Percentiles rank a stretch among this genome's conserved stretches.
These are phyloP conservation scores for Pinna nobilis DNA, from an alignment of 1,140 invertebrate genomes.

Conservation along the genomic window DNA sequence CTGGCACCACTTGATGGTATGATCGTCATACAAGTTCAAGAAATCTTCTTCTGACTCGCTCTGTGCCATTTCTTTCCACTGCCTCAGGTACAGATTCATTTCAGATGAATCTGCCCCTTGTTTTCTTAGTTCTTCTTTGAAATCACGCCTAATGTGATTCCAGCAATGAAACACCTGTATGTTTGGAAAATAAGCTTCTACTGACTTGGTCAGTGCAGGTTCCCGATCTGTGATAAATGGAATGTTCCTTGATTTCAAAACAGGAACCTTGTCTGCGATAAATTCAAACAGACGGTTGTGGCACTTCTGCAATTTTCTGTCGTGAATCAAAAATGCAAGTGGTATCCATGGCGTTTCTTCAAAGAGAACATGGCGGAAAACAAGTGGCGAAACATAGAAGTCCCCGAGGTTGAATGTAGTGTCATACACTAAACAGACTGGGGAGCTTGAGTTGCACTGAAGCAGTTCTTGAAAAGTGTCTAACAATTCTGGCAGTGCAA, in stretches of 20 bases:
- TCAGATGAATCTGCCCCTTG: neutral
- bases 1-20: neutral
- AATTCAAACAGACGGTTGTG: neutral
- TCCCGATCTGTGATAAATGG: constrained; percentile 7
- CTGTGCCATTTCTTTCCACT: neutral
- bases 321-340: constrained; percentile 25
- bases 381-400: constrained; percentile 31
- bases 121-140: constrained; percentile 3
- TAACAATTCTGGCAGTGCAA: constrained; percentile 36
- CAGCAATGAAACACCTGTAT: constrained; percentile 5
- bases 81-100: neutral
- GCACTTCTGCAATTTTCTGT: constrained; percentile 27
- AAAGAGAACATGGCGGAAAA: constrained; percentile 27
- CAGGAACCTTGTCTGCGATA: constrained; percentile 5
- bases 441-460: constrained; percentile 5
- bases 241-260: neutral
- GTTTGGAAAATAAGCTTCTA: constrained; percentile 11
- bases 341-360: constrained; percentile 31
- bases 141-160: constrained; percentile 23
- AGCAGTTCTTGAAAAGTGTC: constrained; percentile 31
- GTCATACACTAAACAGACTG: constrained; percentile 31
- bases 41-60: constrained; percentile 5
- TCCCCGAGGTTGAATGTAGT: constrained; percentile 39
- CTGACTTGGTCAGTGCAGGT: constrained; percentile 4
- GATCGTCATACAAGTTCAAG: neutral